Base-by-base conservation (phyloP, 2,797 vertebrate genomes). In the Enteromius argenteus region DNA sequence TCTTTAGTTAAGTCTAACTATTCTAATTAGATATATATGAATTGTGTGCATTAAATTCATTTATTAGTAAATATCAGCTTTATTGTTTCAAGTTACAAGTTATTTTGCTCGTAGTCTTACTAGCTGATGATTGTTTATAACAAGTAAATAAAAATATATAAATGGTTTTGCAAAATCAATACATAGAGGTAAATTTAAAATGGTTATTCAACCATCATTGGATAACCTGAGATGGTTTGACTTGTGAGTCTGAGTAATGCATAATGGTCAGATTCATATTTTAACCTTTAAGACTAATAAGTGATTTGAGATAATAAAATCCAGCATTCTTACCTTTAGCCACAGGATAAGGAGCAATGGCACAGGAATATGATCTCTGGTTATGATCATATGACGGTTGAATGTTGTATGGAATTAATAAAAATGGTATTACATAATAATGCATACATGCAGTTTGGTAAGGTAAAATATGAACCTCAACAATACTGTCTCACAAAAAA, bases 321-420 rank as follows among this genome's bases (percentile, higher is more conserved):
- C 21, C 73, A 58, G 21, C 51, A 39, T 37, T 62, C n/a, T 30
- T 30, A 62, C 8, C 27, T 77, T 77, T 15, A 19, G n/a, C 23
- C 53, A 62, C 37, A 62, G 74, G 2, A 27, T 58, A 76, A 60
- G 14, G n/a, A 4, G 32, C 11, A 75, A 75, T 42, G 51, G 37
- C 37, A 44, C 4, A 30, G 75, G 4, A 62, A 44, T 62, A 62
- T 62, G 14, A 44, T 30, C 23, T 44, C 56, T 77, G n/a, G 15
- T 77, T 44, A 62, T 44, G 74, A 39, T 58, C 73, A 75, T n/a
- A 62, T 77, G 56, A 62, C 37, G 19, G 37, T 42, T 19, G 9
- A 9, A 23, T 42, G 56, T 62, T 42, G 30, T 27, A 19, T 11
- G n/a, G 8, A 60, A 75, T n/a, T 0, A n/a, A 75, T 56, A 44